Percentiles rank a stretch among this genome's conserved stretches.
phyloP scores from a whole-genome alignment of 2,888 invertebrate species.

The Synanthedon tipuliformis region DNA sequence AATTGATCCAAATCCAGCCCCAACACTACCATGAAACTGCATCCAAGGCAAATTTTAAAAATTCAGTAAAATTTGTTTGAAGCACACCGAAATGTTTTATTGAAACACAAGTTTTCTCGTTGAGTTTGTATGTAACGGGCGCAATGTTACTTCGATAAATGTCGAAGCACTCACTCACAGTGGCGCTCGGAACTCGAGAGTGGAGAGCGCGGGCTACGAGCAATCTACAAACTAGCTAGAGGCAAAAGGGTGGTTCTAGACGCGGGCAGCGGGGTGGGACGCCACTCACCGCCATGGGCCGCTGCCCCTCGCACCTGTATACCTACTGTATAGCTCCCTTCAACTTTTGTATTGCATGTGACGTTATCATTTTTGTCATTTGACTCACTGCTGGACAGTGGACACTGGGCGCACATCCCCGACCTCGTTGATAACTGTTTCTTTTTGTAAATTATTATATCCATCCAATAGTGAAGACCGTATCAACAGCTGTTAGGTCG shows the following conservation, averaged over 20 bases:
- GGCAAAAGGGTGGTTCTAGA: not conserved
- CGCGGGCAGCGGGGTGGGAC: not conserved
- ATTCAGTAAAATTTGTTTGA: not conserved
- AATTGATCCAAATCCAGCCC: not conserved
- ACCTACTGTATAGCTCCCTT: too few relatives aligned
- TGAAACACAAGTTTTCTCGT: not conserved
- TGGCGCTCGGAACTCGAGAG: too few relatives aligned
- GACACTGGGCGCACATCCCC: too few relatives aligned
- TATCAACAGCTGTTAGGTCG: too few relatives aligned
- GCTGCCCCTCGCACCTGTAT: conserved; percentile 1
- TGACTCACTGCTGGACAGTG: too few relatives aligned
- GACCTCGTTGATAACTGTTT: too few relatives aligned
- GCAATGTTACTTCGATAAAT: not conserved
- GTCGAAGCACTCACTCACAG: not conserved
- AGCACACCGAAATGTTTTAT: not conserved
- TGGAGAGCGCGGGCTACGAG: not conserved
- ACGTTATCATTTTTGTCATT: too few relatives aligned
- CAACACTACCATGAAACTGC: not conserved
- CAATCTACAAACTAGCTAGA: not conserved
- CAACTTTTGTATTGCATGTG: too few relatives aligned
- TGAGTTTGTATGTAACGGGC: not conserved
- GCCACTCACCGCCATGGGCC: conserved; percentile 9
- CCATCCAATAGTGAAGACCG: too few relatives aligned
- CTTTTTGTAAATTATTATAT: too few relatives aligned
- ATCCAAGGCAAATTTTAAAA: not conserved